Conservation (phyloP, 2,888 invertebrate species). For the Thymelicus sylvestris region DNA sequence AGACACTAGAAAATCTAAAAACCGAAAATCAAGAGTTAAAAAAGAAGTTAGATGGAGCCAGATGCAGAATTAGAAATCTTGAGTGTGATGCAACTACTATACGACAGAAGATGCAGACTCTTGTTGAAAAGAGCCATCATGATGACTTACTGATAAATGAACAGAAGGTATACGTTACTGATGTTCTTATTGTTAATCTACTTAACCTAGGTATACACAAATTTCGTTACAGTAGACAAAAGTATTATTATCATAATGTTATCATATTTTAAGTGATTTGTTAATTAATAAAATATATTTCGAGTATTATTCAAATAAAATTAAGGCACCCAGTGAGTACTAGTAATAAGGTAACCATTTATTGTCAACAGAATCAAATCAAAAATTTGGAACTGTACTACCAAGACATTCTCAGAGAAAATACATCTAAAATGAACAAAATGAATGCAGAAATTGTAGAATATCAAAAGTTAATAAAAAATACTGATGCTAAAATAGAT, state of each 20-base stretch:
- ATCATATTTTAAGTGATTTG: too few relatives aligned
- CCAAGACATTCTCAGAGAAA: slow-evolving; percentile 79
- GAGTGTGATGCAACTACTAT: slow-evolving; percentile 86
- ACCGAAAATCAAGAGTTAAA: slow-evolving; percentile 84
- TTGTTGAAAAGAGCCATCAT: slow-evolving; percentile 86
- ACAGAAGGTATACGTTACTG: slow-evolving; percentile 78
- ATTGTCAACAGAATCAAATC: slow-evolving; percentile 76
- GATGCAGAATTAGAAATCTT: slow-evolving; percentile 88
- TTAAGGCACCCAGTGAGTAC: too few relatives aligned
- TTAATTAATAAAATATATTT: too few relatives aligned
- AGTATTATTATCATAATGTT: too few relatives aligned
- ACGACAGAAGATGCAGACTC: slow-evolving; percentile 84
- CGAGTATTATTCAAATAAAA: too few relatives aligned
- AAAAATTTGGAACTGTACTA: slow-evolving; percentile 73
- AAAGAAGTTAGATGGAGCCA: slow-evolving; percentile 87
- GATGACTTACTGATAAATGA: slow-evolving; percentile 87
- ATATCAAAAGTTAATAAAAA: slow-evolving; percentile 71
- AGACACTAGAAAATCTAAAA: slow-evolving; percentile 83
- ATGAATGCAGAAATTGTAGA: slow-evolving; percentile 71
- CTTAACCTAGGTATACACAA: too few relatives aligned
- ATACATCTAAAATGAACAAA: slow-evolving; percentile 77
- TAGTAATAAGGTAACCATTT: background rate
- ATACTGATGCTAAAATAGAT: slow-evolving; percentile 79
- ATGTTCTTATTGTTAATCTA: too few relatives aligned
- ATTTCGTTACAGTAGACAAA: too few relatives aligned